Evolutionary conservation across 1,140 invertebrate species (phyloP), one percentile per base, ranked within the genome.

Genomic region (Pseudomyrmex concolor): DNA sequence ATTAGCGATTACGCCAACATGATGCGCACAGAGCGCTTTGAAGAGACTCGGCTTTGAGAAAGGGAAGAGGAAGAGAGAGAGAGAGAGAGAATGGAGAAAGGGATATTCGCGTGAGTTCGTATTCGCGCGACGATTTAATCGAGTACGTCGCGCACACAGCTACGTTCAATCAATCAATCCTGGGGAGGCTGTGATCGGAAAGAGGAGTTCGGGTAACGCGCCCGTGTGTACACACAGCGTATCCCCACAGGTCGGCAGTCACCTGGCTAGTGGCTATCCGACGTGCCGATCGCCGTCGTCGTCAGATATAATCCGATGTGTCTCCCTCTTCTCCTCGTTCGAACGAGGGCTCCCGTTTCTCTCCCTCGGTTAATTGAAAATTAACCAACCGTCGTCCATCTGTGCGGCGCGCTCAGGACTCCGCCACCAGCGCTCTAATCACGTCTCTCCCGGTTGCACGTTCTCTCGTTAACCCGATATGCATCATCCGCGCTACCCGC

Each of bases 301-400:
- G 82, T 71, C 59, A 73, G 70, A 83, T 89, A 84, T 89, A 88
- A 89, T 90, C 84, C 80, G 83, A 72, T 82, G 34, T 83, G 74
- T 82, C 81, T 62, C 67, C 48, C 48, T 34, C 34, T 5, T 34
- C 34, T 34, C 5, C n/a, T 22, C 83, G 84, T 88, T 86, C 84
- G 70, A 84, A 71, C 63, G 82, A 70, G 82, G 15, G 63, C 66
- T 22, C 77, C 71, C 54, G 34, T 34, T 34, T 80, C 57, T 22
- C 70, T 82, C 59, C 71, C 84, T 83, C 84, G 83, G 89, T 90
- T 90, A 92, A 92, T 92, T 92, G 91, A 92, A 92, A 92, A 91
- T 92, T 92, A 92, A 92, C 90, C 90, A 92, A 91, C 87, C 90
- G 83, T 89, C 84, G 83, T 88, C 84, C 76, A 91, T 90, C 86